A percentile compares a stretch with the other conserved stretches of the same genome.
phyloP scores from a whole-genome alignment of 2,888 invertebrate species.

The Sinotaia quadrata region DNA sequence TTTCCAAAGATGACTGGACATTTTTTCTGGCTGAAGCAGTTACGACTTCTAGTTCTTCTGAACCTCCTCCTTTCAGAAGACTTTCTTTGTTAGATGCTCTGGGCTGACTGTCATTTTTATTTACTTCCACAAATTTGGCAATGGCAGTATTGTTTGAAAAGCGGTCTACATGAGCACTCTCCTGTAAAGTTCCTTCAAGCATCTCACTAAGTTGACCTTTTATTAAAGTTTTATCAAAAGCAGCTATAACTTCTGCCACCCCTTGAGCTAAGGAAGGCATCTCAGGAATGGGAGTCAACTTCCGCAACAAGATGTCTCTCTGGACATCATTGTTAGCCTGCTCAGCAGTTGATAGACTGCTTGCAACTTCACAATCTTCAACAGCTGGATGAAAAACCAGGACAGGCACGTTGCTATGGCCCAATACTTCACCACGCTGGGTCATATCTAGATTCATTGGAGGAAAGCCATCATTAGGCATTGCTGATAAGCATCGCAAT shows the following conservation, averaged over 20 bases:
- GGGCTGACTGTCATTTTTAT: no score
- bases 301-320: conserved; percentile 46
- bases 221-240: conserved; percentile 55
- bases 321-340: conserved; percentile 38
- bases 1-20: neutral
- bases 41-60: neutral
- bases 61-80: neutral
- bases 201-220: conserved; percentile 49
- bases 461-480: conserved; percentile 54
- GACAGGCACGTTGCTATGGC: neutral
- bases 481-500: conserved; percentile 38
- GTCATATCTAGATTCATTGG: conserved; percentile 63
- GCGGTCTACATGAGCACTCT: neutral
- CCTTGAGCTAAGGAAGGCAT: conserved; percentile 50
- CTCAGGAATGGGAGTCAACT: conserved; percentile 60
- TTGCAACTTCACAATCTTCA: conserved; percentile 32
- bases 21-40: no score
- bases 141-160: neutral
- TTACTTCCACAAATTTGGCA: neutral
- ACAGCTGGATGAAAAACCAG: neutral
- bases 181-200: conserved; percentile 39
- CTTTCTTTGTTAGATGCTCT: neutral
- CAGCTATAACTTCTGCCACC: conserved; percentile 52
- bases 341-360: conserved; percentile 15
- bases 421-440: conserved; percentile 25